Evolutionary conservation across 2,888 invertebrate genomes (phyloP).

Genomic region (Scaptomyza parva): DNA sequence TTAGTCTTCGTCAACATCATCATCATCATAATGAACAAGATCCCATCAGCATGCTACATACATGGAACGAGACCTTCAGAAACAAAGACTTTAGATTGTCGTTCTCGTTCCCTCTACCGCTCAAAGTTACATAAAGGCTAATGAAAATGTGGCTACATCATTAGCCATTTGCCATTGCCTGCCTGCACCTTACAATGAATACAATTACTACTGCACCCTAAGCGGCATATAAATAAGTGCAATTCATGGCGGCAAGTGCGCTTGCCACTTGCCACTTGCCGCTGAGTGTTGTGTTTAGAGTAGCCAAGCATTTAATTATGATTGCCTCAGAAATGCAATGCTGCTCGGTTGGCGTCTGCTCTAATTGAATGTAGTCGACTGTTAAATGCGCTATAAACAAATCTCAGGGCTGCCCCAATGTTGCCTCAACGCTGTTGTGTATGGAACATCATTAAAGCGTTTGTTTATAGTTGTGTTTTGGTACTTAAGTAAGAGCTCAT

Average conservation of each 20-base stretch:
- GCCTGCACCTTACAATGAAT: slow-evolving; percentile 50
- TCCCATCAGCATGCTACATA: slow-evolving; percentile 14
- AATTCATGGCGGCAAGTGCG: slow-evolving; percentile 67
- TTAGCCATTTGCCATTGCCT: slow-evolving; percentile 67
- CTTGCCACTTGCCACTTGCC: slow-evolving; percentile 4
- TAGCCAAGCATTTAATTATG: slow-evolving; percentile 60
- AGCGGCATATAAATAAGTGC: slow-evolving; percentile 60
- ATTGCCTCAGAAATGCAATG: slow-evolving; percentile 36
- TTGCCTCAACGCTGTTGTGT: neutral
- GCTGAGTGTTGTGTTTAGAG: slow-evolving; percentile 6
- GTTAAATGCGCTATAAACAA: slow-evolving; percentile 8
- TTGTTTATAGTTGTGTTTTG: slow-evolving; percentile 2
- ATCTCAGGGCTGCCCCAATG: neutral
- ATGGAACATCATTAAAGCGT: slow-evolving; percentile 4
- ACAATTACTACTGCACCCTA: slow-evolving; percentile 50
- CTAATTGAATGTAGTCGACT: slow-evolving; percentile 20
- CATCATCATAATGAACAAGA: slow-evolving; percentile 19
- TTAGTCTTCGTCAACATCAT: slow-evolving; percentile 15
- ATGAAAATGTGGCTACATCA: slow-evolving; percentile 69
- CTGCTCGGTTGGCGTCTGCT: slow-evolving; percentile 18
- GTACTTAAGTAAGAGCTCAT: slow-evolving; percentile 12
- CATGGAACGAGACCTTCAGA: slow-evolving; percentile 47
- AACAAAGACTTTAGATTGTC: slow-evolving; percentile 28
- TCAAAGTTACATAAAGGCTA: slow-evolving; percentile 61
- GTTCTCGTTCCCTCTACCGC: slow-evolving; percentile 36